phyloP scores from a whole-genome alignment of 2,797 vertebrate species.

The Dryobates pubescens region DNA sequence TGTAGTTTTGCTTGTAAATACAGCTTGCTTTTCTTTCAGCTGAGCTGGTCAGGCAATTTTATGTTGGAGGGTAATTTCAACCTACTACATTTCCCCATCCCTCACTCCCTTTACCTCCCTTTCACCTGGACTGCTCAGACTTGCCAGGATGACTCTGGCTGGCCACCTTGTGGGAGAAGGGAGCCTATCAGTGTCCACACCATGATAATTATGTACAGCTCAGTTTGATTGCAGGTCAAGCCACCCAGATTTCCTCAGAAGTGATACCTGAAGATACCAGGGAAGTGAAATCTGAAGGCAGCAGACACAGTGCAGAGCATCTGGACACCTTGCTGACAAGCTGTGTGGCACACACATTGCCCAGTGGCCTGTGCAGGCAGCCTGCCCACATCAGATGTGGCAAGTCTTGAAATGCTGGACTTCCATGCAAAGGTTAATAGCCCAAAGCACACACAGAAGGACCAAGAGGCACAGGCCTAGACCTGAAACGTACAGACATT shows the following conservation, averaged over 20 bases:
- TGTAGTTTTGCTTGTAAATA: no score
- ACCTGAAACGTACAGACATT: background rate
- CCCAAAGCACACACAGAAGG: background rate
- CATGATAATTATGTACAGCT: background rate
- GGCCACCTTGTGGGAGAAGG: rapidly evolving
- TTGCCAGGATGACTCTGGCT: background rate
- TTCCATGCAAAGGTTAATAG: background rate
- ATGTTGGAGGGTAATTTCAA: no score
- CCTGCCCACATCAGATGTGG: background rate
- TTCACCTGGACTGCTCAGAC: background rate
- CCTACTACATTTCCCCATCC: no score
- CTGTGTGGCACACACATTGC: background rate
- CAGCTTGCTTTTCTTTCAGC: no score
- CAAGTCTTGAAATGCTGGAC: background rate
- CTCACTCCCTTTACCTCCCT: background rate
- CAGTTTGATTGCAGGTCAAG: background rate
- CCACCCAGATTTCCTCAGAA: background rate
- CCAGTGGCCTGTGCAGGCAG: background rate
- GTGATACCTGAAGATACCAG: background rate
- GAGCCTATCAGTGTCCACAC: rapidly evolving
- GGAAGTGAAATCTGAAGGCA: background rate
- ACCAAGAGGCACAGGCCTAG: background rate
- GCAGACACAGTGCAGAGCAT: background rate
- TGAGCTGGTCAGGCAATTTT: no score
- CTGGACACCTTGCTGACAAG: rapidly evolving